These are phyloP conservation scores for Bedellia somnulentella DNA, from an alignment of 2,888 invertebrate species.

Conservation along the genomic window DNA sequence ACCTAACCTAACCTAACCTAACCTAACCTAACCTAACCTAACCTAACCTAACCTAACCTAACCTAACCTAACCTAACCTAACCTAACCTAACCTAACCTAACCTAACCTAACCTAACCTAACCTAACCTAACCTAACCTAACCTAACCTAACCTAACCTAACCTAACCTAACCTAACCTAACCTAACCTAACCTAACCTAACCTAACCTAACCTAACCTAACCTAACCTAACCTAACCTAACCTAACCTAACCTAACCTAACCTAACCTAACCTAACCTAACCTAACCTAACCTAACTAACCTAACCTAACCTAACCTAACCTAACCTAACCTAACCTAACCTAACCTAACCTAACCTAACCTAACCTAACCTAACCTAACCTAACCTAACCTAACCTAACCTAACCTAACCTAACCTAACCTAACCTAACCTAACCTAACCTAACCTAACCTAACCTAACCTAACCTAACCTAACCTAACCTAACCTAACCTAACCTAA, in stretches of 20 bases:
- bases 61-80: conserved; percentile 12
- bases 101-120: conserved; percentile 7
- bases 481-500: conserved; percentile 8
- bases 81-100: conserved; percentile 11
- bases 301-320: conserved; percentile 6
- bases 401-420: conserved; percentile 8
- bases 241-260: conserved; percentile 8
- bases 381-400: conserved; percentile 8
- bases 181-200: conserved; percentile 7
- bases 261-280: conserved; percentile 8
- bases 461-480: conserved; percentile 9
- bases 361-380: conserved; percentile 7
- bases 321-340: conserved; percentile 7
- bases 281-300: conserved; percentile 6
- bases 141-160: conserved; percentile 7
- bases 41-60: conserved; percentile 12
- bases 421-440: conserved; percentile 8
- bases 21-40: conserved; percentile 9
- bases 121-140: conserved; percentile 7
- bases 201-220: conserved; percentile 8
- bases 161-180: conserved; percentile 7
- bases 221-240: conserved; percentile 7
- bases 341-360: conserved; percentile 6
- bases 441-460: conserved; percentile 8
- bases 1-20: conserved; percentile 8